Percentiles rank a stretch among this genome's conserved stretches.
These are phyloP conservation scores for Gambusia affinis DNA, from an alignment of 2,113 vertebrate genomes.

Conservation along the genomic window DNA sequence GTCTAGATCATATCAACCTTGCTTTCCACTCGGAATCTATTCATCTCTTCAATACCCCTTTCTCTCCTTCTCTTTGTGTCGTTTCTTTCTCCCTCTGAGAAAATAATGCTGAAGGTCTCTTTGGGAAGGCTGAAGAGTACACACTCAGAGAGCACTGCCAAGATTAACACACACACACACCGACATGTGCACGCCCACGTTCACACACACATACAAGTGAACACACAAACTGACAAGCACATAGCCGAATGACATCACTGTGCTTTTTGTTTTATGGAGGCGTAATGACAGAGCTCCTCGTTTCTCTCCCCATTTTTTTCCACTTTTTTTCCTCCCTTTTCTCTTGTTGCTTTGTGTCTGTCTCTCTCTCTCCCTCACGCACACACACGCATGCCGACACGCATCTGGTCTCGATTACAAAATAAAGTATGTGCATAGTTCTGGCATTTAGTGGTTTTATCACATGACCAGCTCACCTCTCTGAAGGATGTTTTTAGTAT, in stretches of 20 bases:
- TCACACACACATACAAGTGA: slow-evolving; percentile 31
- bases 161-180: slow-evolving; percentile 55
- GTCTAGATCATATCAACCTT: slow-evolving; percentile 50
- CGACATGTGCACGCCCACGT: slow-evolving; percentile 38
- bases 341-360: slow-evolving; percentile 19
- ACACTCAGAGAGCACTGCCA: slow-evolving; percentile 50
- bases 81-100: slow-evolving; percentile 46
- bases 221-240: slow-evolving; percentile 30
- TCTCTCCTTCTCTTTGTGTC: slow-evolving; percentile 40
- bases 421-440: slow-evolving; percentile 70
- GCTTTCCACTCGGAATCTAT: slow-evolving; percentile 52
- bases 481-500: slow-evolving; percentile 41
- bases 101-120: slow-evolving; percentile 59
- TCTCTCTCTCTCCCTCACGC: slow-evolving; percentile 11
- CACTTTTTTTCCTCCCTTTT: slow-evolving; percentile 21
- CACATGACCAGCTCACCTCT: slow-evolving; percentile 60
- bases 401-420: slow-evolving; percentile 75
- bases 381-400: slow-evolving; percentile 13
- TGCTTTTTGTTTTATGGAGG: slow-evolving; percentile 73
- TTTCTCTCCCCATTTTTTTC: slow-evolving; percentile 19
- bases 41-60: slow-evolving; percentile 32
- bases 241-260: slow-evolving; percentile 72
- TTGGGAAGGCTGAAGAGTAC: slow-evolving; percentile 47
- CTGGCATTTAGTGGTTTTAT: slow-evolving; percentile 59
- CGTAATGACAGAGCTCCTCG: slow-evolving; percentile 73